Base-by-base conservation (phyloP, 2,113 vertebrate species). In the Bos taurus region DNA sequence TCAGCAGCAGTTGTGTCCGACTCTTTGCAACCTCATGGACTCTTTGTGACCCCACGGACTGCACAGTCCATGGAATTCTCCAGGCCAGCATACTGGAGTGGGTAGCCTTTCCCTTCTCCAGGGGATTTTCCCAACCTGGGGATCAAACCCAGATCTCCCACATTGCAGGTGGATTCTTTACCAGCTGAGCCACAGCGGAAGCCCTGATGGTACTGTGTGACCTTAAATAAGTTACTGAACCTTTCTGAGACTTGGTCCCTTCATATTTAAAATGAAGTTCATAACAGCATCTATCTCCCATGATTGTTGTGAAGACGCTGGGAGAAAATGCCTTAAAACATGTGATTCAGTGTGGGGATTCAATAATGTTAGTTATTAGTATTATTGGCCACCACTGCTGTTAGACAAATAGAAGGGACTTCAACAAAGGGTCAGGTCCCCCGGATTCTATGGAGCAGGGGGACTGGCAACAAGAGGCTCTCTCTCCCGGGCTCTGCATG, bases 181-280 rank as follows among this genome's bases (percentile, higher is more conserved):
- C n/a, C n/a, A 71, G 19, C 67, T 40, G 67, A 71, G 67, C 19
- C n/a, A 23, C 67, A 23, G 1, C 0, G 0, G 67, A 71, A 71
- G 67, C 67, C 67, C n/a, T 71, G 21, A 3, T 77, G 33, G 25
- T 52, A n/a, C 82, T 52, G n/a, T 88, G 60, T 93, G 95, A 74
- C 26, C 28, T 36, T 62, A 25, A 25, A 56, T 36, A 50, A 46
- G 7, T 56, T 62, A 74, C n/a, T 62, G 77, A 78, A 54, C 14
- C 26, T 94, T 46, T 78, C 33, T 43, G 52, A 84, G 33, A 33
- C 40, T 50, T 2, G 19, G 43, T 33, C 11, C 40, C 2, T 56
- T 95, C 81, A 30, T 56, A 62, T 19, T 33, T 46, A 36, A 50
- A 57, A 64, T 67, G 21, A 36, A 78, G n/a, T 7, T 62, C 33